A percentile compares a stretch with the other conserved stretches of the same genome.
Conservation (phyloP, 2,888 invertebrate genomes). For the Eristalinus aeneus region DNA sequence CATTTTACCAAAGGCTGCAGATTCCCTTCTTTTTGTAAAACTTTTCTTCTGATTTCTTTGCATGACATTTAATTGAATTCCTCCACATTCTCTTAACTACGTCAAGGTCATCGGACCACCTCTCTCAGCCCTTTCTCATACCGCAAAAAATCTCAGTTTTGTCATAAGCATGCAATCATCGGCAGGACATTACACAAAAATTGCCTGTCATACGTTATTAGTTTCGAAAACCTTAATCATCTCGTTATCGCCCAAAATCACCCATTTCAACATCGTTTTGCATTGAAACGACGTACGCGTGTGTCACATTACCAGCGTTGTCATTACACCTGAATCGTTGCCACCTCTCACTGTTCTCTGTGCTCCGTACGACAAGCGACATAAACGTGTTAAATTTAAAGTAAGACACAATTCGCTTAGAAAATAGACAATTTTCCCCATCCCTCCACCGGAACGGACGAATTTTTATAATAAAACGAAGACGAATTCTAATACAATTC, state of each 20-base stretch:
- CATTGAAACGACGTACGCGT: background rate
- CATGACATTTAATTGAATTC: no score
- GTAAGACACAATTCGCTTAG: background rate
- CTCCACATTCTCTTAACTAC: no score
- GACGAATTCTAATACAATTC: conserved; percentile 37
- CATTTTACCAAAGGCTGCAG: no score
- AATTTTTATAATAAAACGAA: conserved; percentile 40
- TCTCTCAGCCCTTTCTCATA: no score
- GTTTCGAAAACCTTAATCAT: background rate
- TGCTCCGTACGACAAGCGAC: background rate
- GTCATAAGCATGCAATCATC: no score
- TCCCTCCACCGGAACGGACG: background rate
- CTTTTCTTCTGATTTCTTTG: no score
- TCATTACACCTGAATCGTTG: background rate
- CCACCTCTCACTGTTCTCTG: background rate
- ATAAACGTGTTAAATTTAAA: background rate
- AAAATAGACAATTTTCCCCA: background rate
- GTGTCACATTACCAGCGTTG: background rate
- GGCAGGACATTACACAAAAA: background rate
- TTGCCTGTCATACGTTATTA: background rate
- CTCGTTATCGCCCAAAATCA: background rate
- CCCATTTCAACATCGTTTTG: background rate
- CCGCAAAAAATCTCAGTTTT: no score
- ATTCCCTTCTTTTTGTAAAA: no score
- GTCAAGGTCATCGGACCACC: no score